phyloP scores from a whole-genome alignment of 2,113 vertebrate species.

The Scatophagus argus region DNA sequence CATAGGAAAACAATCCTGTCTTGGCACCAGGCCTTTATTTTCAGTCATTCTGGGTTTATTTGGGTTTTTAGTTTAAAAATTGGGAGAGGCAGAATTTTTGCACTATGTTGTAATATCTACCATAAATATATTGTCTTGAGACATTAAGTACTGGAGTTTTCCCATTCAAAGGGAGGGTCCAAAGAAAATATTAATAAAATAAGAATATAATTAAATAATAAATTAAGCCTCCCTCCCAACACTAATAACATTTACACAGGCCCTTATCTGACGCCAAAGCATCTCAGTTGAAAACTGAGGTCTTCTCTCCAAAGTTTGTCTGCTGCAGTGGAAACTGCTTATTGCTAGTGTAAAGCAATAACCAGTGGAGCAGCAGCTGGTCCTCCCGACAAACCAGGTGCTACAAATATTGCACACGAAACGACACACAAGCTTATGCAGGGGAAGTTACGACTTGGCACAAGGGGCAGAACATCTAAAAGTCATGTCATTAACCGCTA shows the following conservation, averaged over 20 bases:
- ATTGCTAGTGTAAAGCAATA: slow-evolving; percentile 19
- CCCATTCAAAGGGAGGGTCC: background rate
- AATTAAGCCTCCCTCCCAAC: background rate
- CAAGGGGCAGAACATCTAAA: slow-evolving; percentile 27
- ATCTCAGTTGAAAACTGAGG: background rate
- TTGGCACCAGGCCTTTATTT: background rate
- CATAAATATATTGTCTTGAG: background rate
- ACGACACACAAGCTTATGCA: slow-evolving; percentile 15
- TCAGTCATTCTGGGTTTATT: background rate
- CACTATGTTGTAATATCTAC: background rate
- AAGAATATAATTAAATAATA: background rate
- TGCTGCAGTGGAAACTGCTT: slow-evolving; percentile 40
- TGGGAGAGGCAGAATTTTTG: background rate
- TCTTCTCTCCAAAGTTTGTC: background rate
- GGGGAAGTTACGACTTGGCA: slow-evolving; percentile 19
- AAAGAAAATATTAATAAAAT: background rate
- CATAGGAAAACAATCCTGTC: background rate
- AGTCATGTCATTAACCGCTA: slow-evolving; percentile 58
- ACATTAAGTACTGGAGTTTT: background rate
- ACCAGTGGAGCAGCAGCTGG: slow-evolving; percentile 19
- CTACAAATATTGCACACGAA: slow-evolving; percentile 37
- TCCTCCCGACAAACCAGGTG: slow-evolving; percentile 44
- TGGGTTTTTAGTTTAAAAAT: background rate
- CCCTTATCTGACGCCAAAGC: background rate
- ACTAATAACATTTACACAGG: background rate